These are phyloP conservation scores for Oxyscelio sp. DNA, from an alignment of 2,888 invertebrate genomes.

Conservation along the genomic window DNA sequence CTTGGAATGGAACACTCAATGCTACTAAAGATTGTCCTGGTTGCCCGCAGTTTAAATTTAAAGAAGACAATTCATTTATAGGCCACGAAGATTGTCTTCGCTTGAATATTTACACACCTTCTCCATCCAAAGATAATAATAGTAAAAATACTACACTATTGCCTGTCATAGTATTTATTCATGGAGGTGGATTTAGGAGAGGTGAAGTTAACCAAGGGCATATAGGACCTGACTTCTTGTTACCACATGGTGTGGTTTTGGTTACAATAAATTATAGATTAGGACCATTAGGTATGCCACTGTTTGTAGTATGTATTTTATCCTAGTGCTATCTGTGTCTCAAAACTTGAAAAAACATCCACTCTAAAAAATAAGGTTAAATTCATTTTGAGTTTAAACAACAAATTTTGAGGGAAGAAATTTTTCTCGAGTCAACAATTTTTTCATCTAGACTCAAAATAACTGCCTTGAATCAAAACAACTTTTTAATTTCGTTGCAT, in stretches of 20 bases:
- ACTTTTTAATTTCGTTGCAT: no score
- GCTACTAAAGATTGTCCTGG: not conserved
- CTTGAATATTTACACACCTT: slow-evolving; percentile 30
- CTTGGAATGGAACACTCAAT: slow-evolving; percentile 9
- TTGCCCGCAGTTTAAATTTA: slow-evolving; percentile 10
- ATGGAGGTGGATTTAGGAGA: slow-evolving; percentile 7
- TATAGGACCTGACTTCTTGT: slow-evolving; percentile 82
- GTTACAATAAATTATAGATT: slow-evolving; percentile 84
- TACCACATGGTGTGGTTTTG: slow-evolving; percentile 82
- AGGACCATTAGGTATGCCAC: slow-evolving; percentile 84
- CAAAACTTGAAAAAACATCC: no score
- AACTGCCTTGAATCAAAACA: no score
- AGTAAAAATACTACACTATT: not conserved
- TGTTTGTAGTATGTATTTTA: no score
- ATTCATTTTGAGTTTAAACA: no score
- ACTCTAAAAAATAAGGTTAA: no score
- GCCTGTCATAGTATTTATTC: slow-evolving; percentile 25
- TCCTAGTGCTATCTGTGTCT: no score
- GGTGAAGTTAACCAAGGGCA: not conserved
- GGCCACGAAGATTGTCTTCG: slow-evolving; percentile 38
- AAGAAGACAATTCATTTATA: not conserved
- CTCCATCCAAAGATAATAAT: not conserved
- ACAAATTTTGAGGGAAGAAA: no score
- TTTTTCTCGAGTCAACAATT: no score
- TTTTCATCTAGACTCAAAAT: no score